phyloP scores from a whole-genome alignment of 2,797 vertebrate species.

The Cygnus olor region DNA sequence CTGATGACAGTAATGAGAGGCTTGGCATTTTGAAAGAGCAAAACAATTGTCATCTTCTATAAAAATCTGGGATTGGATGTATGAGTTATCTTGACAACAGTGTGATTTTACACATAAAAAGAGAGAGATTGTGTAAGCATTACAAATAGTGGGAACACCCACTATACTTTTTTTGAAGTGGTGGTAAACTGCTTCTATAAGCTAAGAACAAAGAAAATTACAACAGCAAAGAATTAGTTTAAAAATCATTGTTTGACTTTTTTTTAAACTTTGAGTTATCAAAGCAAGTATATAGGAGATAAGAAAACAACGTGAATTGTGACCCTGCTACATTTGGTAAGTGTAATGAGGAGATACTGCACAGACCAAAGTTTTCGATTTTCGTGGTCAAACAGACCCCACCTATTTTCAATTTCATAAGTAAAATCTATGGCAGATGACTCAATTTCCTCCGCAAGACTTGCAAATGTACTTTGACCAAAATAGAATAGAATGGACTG shows the following conservation, averaged over 20 bases:
- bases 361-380: neutral
- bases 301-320: neutral
- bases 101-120: neutral
- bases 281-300: neutral
- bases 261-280: neutral
- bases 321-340: neutral
- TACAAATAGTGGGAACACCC: accelerated
- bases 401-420: neutral
- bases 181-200: neutral
- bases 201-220: neutral
- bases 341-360: neutral
- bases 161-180: neutral
- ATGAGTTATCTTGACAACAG: neutral
- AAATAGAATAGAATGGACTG: neutral
- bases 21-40: neutral
- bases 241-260: neutral
- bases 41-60: neutral
- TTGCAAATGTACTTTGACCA: neutral
- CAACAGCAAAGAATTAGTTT: neutral
- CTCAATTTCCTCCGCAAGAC: constrained; percentile 1
- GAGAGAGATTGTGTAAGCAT: neutral
- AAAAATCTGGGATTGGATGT: neutral
- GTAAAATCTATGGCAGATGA: neutral
- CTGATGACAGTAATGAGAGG: neutral
- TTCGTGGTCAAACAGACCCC: neutral